phyloP scores from a whole-genome alignment of 2,888 invertebrate genomes.

The Volucella zonaria region DNA sequence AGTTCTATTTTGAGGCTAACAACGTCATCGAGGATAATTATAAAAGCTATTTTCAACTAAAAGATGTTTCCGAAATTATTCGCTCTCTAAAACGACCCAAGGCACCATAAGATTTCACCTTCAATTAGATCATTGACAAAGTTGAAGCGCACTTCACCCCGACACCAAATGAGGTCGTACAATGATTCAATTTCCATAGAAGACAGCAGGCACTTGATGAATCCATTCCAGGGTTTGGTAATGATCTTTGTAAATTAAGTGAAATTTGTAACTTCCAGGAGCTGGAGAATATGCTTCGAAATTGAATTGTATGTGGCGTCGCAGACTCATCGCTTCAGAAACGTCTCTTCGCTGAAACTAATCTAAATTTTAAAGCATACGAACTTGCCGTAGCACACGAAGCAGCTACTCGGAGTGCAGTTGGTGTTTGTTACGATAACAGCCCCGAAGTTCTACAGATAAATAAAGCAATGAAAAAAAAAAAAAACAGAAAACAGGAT shows the following conservation, averaged over 20 bases:
- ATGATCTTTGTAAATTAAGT: not conserved
- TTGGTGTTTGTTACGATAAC: too few species aligned
- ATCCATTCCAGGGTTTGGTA: not conserved
- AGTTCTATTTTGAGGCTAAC: slow-evolving; percentile 8
- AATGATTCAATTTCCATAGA: not conserved
- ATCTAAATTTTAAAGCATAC: not conserved
- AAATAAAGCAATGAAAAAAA: too few species aligned
- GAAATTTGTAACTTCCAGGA: too few species aligned
- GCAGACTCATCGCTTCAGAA: not conserved
- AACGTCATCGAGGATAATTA: not conserved
- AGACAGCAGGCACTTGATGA: not conserved
- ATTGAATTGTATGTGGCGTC: slow-evolving; percentile 2
- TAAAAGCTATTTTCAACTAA: not conserved
- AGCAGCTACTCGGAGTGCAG: too few species aligned
- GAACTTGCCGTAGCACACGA: not conserved
- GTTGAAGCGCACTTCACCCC: slow-evolving; percentile 3
- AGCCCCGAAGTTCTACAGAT: not conserved
- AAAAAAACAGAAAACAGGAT: not conserved
- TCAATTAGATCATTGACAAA: not conserved
- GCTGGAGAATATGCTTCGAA: not conserved
- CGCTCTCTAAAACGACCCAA: not conserved
- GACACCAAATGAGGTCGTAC: not conserved
- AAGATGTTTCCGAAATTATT: not conserved
- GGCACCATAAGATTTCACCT: not conserved
- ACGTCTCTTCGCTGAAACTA: not conserved